These are phyloP conservation scores for Nomada ferruginata DNA, from an alignment of 2,888 invertebrate genomes.

Conservation along the genomic window DNA sequence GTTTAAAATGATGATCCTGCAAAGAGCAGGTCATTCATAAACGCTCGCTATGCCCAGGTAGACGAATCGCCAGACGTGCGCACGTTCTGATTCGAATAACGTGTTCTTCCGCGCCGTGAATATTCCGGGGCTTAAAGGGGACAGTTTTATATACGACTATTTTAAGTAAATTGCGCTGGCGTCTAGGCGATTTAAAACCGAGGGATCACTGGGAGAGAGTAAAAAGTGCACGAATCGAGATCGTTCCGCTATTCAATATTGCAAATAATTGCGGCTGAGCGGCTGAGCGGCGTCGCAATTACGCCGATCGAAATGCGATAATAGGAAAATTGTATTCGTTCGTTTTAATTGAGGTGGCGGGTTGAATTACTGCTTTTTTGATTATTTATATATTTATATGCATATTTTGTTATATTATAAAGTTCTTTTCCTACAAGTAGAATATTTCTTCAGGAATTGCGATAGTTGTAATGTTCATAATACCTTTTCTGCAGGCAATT, in stretches of 20 bases:
- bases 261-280: slow-evolving; percentile 11
- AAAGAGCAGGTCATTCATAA: not conserved
- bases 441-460: not conserved
- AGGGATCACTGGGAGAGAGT: not conserved
- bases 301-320: not conserved
- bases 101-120: slow-evolving; percentile 4
- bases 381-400: not conserved
- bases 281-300: slow-evolving; percentile 7
- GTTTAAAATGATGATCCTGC: not conserved
- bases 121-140: slow-evolving; percentile 26
- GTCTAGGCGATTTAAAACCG: not conserved
- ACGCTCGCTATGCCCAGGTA: not conserved
- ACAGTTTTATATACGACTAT: slow-evolving; percentile 29
- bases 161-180: slow-evolving; percentile 1
- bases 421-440: not conserved
- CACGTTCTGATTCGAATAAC: slow-evolving; percentile 4
- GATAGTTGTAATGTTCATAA: no score
- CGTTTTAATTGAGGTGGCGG: not conserved
- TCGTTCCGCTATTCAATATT: slow-evolving; percentile 22
- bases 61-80: slow-evolving; percentile 15
- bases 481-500: no score
- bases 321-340: slow-evolving; percentile 1
- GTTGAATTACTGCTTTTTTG: not conserved
- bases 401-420: not conserved
- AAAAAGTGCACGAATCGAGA: not conserved